phyloP scores from a whole-genome alignment of 2,113 vertebrate species.

The Dicerorhinus sumatrensis region DNA sequence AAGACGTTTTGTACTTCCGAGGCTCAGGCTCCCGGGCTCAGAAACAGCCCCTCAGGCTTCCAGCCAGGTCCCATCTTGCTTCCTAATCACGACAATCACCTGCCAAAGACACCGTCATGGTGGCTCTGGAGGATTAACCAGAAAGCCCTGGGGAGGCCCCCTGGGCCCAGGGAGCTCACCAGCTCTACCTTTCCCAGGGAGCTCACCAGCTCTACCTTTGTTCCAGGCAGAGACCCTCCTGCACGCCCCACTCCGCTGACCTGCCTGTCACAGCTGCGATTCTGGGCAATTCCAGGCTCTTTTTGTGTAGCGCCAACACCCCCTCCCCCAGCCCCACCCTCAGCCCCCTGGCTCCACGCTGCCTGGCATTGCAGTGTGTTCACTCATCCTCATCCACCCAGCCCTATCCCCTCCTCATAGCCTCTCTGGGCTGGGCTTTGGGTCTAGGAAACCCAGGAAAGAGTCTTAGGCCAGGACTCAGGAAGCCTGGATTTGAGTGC shows the following conservation, averaged over 20 bases:
- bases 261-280: neutral
- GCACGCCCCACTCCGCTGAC: too few species aligned
- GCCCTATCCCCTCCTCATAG: neutral
- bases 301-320: accelerated
- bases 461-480: neutral
- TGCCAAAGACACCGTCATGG: neutral
- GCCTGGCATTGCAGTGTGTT: neutral
- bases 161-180: neutral
- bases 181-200: neutral
- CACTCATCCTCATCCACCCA: neutral
- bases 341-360: neutral
- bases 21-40: neutral
- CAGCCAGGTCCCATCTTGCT: neutral
- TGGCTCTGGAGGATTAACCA: neutral
- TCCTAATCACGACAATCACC: neutral
- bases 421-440: too few species aligned
- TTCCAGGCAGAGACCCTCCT: neutral
- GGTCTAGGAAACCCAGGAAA: neutral
- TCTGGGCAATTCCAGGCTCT: neutral
- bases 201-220: neutral
- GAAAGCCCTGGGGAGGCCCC: neutral
- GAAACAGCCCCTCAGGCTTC: neutral
- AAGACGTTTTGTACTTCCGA: constrained; percentile 69
- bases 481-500: neutral
- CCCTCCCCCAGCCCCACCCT: too few species aligned